Base-by-base conservation (phyloP, 2,888 invertebrate species). In the Aleiodes leptofemur region DNA sequence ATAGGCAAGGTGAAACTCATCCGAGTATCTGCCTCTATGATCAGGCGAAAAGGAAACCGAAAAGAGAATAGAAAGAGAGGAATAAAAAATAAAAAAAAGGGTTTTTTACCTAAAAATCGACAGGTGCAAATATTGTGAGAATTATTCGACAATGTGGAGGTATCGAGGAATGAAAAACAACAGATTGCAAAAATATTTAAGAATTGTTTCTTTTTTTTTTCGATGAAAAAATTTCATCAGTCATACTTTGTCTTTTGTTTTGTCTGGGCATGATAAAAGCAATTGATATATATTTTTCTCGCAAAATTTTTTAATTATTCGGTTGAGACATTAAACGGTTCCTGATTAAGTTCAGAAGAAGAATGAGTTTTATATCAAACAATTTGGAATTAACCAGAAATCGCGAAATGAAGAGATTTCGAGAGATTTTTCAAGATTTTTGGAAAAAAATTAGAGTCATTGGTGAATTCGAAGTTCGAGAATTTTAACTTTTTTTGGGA, bases 61-160 rank as follows among this genome's bases (percentile, higher is more conserved):
- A 8, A 38, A 59, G n/a, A 59, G n/a, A 59, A 59, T 64, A 48
- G 43, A 64, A 64, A 64, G 16, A 43, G 48, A n/a, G 43, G 9
- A 43, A 43, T 9, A 8, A 43, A 9, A 11, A 11, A 43, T 3
- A 43, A 43, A 11, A 43, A 23, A 23, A 23, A 23, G 23, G 23
- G 11, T 5, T 5, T 43, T 43, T 16, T 64, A 43, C 34, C 43
- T 11, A 64, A 43, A 43, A 64, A 43, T 48, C 43, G 48, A 64
- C 64, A 64, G 64, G 43, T 64, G 64, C 16, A 48, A 9, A 34
- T 34, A 34, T 43, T 43, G 43, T 43, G 43, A 43, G 43, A 43
- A 43, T 43, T 9, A 43, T 43, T 43, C 43, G 8, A 43, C 43
- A 43, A 43, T 43, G 43, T 43, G 43, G 9, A 11, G 8, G 43